phyloP scores from a whole-genome alignment of 2,888 invertebrate genomes.

The Andrena minutula region DNA sequence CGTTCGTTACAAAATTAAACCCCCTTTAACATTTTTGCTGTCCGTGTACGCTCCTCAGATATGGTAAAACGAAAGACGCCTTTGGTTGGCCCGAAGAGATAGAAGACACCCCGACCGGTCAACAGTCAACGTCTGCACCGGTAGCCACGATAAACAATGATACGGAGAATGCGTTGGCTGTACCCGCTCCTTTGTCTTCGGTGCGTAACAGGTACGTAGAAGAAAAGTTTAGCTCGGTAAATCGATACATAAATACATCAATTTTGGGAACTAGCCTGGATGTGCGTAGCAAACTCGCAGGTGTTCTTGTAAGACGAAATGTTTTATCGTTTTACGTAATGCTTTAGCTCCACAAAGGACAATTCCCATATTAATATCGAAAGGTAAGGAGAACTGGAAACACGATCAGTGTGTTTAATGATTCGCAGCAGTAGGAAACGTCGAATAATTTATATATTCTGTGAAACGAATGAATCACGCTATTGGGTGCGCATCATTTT shows the following conservation, averaged over 20 bases:
- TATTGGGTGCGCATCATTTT: background rate
- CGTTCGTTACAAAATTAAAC: too few relatives aligned
- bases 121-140: conserved; percentile 81
- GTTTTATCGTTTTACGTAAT: conserved; percentile 73
- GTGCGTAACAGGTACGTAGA: conserved; percentile 86
- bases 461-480: background rate
- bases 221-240: too few relatives aligned
- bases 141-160: conserved; percentile 82
- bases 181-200: conserved; percentile 86
- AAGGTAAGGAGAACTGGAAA: conserved; percentile 79
- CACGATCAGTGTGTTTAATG: conserved; percentile 2
- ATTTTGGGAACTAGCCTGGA: too few relatives aligned
- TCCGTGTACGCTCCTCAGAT: conserved; percentile 85
- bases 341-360: conserved; percentile 82
- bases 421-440: background rate
- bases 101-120: conserved; percentile 89
- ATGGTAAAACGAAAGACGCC: conserved; percentile 97
- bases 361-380: conserved; percentile 80
- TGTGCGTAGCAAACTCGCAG: background rate
- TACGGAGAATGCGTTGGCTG: conserved; percentile 82
- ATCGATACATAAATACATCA: too few relatives aligned
- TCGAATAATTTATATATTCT: background rate
- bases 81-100: conserved; percentile 99
- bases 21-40: conserved; percentile 17
- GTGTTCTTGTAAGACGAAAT: conserved; percentile 32